Conservation (phyloP, 2,888 invertebrate genomes). For the Schrankia costaestrigalis region DNA sequence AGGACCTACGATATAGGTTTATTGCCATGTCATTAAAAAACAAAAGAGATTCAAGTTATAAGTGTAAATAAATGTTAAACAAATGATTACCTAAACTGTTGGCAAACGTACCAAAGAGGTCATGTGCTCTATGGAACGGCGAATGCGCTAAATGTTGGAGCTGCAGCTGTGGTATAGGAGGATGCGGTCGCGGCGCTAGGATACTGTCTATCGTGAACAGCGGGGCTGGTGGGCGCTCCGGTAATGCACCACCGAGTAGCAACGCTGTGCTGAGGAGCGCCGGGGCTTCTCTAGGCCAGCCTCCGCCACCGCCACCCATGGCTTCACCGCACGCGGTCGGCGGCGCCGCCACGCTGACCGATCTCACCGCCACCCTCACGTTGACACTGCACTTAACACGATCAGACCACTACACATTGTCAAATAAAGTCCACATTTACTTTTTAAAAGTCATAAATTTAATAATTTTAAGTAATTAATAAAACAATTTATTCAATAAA, state of each 20-base stretch:
- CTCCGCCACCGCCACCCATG: constrained; percentile 65
- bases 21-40: too few relatives aligned
- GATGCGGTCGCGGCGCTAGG: constrained; percentile 85
- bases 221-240: constrained; percentile 75
- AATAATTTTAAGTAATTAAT: too few relatives aligned
- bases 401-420: constrained; percentile 29
- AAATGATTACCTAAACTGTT: constrained; percentile 39
- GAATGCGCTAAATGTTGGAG: constrained; percentile 82
- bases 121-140: constrained; percentile 86
- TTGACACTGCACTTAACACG: constrained; percentile 16
- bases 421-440: constrained; percentile 26
- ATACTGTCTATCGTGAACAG: constrained; percentile 94
- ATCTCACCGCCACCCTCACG: constrained; percentile 28
- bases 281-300: constrained; percentile 69
- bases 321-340: constrained; percentile 48
- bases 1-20: too few relatives aligned
- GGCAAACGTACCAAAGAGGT: constrained; percentile 87
- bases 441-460: constrained; percentile 3
- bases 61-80: too few relatives aligned
- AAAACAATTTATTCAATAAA: too few relatives aligned
- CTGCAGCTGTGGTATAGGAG: constrained; percentile 79
- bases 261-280: constrained; percentile 75
- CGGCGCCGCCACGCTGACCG: constrained; percentile 58
- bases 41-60: too few relatives aligned
- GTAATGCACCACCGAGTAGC: constrained; percentile 73